These are phyloP conservation scores for Diachrysia chrysitis DNA, from an alignment of 2,888 invertebrate species.

Conservation along the genomic window DNA sequence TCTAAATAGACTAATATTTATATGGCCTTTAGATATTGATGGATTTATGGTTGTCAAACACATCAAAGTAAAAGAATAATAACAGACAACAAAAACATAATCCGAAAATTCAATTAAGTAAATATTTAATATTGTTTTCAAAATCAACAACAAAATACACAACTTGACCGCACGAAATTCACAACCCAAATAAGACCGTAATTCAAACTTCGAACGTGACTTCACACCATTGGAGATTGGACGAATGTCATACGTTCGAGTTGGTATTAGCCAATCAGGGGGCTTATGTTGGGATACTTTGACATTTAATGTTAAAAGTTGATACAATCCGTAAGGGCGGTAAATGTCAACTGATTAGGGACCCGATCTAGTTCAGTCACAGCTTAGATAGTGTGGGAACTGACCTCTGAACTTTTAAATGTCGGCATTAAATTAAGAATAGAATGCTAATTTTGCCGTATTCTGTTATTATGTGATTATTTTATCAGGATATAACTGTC, in stretches of 20 bases:
- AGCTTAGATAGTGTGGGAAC: slow-evolving; percentile 49
- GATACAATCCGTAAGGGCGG: slow-evolving; percentile 38
- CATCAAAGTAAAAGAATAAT: background rate
- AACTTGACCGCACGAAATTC: background rate
- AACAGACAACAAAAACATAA: background rate
- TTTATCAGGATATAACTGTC: background rate
- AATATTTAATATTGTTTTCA: background rate
- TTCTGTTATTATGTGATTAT: background rate
- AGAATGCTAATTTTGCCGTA: slow-evolving; percentile 1
- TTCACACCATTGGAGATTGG: slow-evolving; percentile 21
- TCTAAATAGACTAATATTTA: background rate
- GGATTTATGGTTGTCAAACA: background rate
- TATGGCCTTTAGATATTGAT: background rate
- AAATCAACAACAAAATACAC: background rate
- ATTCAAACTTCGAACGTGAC: slow-evolving; percentile 13
- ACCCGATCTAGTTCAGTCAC: slow-evolving; percentile 34
- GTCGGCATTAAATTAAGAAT: slow-evolving; percentile 19
- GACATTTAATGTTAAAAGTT: slow-evolving; percentile 45
- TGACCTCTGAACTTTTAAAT: slow-evolving; percentile 37
- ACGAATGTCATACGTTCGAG: slow-evolving; percentile 27
- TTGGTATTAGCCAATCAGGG: slow-evolving; percentile 45
- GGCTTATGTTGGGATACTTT: slow-evolving; percentile 15
- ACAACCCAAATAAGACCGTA: background rate
- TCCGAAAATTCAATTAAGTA: background rate
- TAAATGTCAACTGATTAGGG: slow-evolving; percentile 49